Evolutionary conservation across 1,140 invertebrate genomes (phyloP).

Genomic region (Drosophila pruinosa): DNA sequence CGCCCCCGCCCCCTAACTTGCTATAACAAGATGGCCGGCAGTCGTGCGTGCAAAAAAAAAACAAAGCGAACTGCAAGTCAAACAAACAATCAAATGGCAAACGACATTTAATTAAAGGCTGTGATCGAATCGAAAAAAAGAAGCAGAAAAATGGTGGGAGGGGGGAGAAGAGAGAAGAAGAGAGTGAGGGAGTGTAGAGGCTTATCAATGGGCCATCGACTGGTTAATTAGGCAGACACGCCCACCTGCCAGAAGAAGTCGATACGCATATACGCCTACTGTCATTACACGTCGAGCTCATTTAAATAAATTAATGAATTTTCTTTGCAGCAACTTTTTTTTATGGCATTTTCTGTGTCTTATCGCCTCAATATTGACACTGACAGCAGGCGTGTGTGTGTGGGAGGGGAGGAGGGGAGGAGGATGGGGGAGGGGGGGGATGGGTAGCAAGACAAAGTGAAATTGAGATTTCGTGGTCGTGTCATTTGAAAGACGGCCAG

Average conservation of each 20-base stretch:
- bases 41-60: conserved; percentile 42
- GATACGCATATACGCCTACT: conserved; percentile 7
- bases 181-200: background rate
- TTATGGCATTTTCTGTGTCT: conserved; percentile 54
- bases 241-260: conserved; percentile 16
- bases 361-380: conserved; percentile 48
- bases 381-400: too few species aligned
- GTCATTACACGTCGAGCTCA: conserved; percentile 70
- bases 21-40: conserved; percentile 24
- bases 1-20: background rate
- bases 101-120: conserved; percentile 70
- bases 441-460: conserved; percentile 1
- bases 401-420: background rate
- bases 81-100: conserved; percentile 70
- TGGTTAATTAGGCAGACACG: conserved; percentile 61
- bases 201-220: conserved; percentile 63
- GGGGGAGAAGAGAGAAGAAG: background rate
- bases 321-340: conserved; percentile 45
- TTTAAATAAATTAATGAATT: conserved; percentile 77
- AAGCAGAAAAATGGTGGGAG: background rate
- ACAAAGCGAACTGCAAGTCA: conserved; percentile 16
- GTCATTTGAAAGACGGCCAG: conserved; percentile 47
- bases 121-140: background rate
- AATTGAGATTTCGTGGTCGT: conserved; percentile 56
- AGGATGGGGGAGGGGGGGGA: background rate